Base-by-base conservation (phyloP, 2,888 invertebrate species). In the Polydrusus cervinus region DNA sequence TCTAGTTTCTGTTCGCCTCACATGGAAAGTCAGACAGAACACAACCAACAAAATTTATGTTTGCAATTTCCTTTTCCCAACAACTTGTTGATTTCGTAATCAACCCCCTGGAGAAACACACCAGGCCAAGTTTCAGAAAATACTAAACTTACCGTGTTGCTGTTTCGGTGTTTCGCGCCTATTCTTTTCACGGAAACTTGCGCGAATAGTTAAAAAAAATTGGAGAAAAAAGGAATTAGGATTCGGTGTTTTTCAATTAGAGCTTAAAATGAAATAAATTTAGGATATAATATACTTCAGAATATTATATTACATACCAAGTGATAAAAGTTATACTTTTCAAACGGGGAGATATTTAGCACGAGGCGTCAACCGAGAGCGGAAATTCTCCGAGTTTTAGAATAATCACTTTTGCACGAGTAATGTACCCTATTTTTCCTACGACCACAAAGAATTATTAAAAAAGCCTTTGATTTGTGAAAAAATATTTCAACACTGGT, bases 141-240 rank as follows among this genome's bases (percentile, higher is more conserved):
- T 53, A 71, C 71, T 71, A 53, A 70, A 64, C 70, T 60, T 38
- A 45, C n/a, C 16, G 18, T 62, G 51, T 71, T 53, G 38, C 18
- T 34, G 18, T 60, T 40, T 60, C 45, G 43, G 40, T 43, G 61
- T 70, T 61, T 71, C 11, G 43, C 64, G 51, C 25, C 34, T 16
- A 60, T 14, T 60, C 10, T 64, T 71, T 53, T 43, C 51, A 55
- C 51, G 71, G 53, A 71, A 71, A 51, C 64, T 14, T 38, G 57
- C 57, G 57, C 57, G 38, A 16, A 60, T 38, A 40, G 57, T 38
- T 16, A 18, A 16, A 38, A 60, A 38, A 57, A 25, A 25, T 34
- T n/a, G n/a, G 16, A 14, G 9, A 55, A 55, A n/a, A 14, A 55
- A 34, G 30, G 3, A 14, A 34, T 55, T 55, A 55, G 5, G 25